These are phyloP conservation scores for Corythornis cristatus DNA, from an alignment of 2,113 vertebrate species.

Conservation along the genomic window DNA sequence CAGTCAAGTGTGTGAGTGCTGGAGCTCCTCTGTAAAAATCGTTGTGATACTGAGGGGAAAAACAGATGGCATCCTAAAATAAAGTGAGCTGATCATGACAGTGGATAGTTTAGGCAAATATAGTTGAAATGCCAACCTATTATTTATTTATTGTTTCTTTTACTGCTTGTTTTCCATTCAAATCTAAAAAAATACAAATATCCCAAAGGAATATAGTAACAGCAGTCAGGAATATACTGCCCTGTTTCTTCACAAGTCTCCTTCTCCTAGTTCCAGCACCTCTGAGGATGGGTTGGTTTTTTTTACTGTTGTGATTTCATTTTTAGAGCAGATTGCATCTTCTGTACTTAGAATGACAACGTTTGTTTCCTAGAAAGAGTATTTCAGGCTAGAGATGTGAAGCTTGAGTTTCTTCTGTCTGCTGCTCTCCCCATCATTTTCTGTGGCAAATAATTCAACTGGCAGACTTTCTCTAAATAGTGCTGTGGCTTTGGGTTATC, in stretches of 20 bases:
- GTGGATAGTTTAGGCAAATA: background rate
- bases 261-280: background rate
- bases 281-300: background rate
- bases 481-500: background rate
- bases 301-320: background rate
- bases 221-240: background rate
- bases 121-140: background rate
- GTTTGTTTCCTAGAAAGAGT: background rate
- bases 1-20: background rate
- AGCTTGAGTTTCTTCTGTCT: background rate
- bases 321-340: background rate
- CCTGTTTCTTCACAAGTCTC: background rate
- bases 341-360: background rate
- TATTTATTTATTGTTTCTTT: background rate
- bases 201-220: background rate
- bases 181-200: background rate
- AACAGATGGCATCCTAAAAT: background rate
- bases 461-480: background rate
- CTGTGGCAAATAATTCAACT: constrained; percentile 5
- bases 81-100: background rate
- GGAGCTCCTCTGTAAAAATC: background rate
- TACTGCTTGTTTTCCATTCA: background rate
- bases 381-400: background rate
- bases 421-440: background rate
- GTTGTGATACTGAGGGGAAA: background rate